These are phyloP conservation scores for Heliconius charithonia DNA, from an alignment of 2,888 invertebrate species.

Conservation along the genomic window DNA sequence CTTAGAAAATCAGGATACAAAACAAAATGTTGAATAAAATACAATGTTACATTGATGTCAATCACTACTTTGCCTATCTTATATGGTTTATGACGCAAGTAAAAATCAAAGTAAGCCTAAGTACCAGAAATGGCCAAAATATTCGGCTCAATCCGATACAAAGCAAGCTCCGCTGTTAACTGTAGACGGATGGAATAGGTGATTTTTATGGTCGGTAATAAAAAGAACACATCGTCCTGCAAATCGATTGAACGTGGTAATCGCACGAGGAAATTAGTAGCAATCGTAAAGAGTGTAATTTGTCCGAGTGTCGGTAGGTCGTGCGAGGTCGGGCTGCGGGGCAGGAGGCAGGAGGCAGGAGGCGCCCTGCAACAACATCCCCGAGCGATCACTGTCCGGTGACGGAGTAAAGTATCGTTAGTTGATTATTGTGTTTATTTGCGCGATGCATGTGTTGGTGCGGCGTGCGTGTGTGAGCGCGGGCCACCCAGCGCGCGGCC, in stretches of 20 bases:
- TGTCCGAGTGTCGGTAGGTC: conserved; percentile 33
- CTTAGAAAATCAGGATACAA: conserved; percentile 10
- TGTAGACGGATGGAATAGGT: neutral
- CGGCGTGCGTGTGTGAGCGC: conserved; percentile 60
- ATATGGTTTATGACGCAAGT: neutral
- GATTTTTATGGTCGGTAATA: conserved; percentile 10
- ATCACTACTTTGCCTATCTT: conserved; percentile 2
- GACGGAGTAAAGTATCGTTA: conserved; percentile 82
- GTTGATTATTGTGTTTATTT: conserved; percentile 83
- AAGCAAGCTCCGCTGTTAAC: neutral
- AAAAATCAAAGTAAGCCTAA: neutral
- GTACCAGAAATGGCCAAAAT: neutral
- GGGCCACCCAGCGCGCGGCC: conserved; percentile 82
- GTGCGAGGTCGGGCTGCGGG: conserved; percentile 23
- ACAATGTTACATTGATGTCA: conserved; percentile 1
- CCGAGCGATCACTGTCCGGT: conserved; percentile 80
- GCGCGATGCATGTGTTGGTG: conserved; percentile 75
- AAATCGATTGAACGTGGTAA: conserved; percentile 28
- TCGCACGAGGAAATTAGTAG: conserved; percentile 24
- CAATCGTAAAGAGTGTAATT: conserved; percentile 29
- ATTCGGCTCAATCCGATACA: neutral
- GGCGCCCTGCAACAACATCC: conserved; percentile 63
- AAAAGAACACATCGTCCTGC: conserved; percentile 16
- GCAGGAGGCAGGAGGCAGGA: conserved; percentile 48
- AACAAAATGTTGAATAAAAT: conserved; percentile 6